These are phyloP conservation scores for Cirrhinus mrigala DNA, from an alignment of 2,797 vertebrate species.

Conservation along the genomic window DNA sequence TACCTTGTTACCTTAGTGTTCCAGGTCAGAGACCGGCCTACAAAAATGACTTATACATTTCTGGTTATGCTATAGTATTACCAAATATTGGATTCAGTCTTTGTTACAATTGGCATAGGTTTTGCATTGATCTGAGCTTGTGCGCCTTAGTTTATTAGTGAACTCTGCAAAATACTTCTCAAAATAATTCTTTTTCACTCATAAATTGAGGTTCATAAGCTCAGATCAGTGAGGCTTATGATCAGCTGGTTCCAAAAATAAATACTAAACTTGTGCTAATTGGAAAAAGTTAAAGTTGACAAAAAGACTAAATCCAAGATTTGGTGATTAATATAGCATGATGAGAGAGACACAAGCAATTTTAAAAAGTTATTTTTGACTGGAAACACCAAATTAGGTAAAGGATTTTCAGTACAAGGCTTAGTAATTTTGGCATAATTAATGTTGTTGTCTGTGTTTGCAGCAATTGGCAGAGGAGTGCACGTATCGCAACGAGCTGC, in stretches of 20 bases:
- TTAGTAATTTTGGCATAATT: background rate
- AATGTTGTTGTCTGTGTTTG: constrained; percentile 17
- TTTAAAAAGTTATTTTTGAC: background rate
- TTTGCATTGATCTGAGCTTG: background rate
- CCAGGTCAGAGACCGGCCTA: no score
- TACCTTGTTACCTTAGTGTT: no score
- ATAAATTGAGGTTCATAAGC: background rate
- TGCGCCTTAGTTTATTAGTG: background rate
- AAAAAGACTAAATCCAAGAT: no score
- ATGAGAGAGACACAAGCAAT: no score
- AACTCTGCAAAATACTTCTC: background rate
- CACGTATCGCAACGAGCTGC: constrained; percentile 91
- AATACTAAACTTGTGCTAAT: background rate
- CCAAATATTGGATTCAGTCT: background rate
- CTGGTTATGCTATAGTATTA: background rate
- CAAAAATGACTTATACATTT: no score
- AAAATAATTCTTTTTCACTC: background rate
- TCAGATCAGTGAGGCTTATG: background rate
- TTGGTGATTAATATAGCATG: no score
- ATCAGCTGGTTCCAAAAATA: background rate
- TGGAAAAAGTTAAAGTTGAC: no score
- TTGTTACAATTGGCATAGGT: background rate
- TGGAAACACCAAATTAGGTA: background rate
- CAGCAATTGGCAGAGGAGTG: constrained; percentile 95
- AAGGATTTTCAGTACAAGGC: background rate